Base-by-base conservation (phyloP, 2,113 vertebrate genomes). In the Globicephala melas region DNA sequence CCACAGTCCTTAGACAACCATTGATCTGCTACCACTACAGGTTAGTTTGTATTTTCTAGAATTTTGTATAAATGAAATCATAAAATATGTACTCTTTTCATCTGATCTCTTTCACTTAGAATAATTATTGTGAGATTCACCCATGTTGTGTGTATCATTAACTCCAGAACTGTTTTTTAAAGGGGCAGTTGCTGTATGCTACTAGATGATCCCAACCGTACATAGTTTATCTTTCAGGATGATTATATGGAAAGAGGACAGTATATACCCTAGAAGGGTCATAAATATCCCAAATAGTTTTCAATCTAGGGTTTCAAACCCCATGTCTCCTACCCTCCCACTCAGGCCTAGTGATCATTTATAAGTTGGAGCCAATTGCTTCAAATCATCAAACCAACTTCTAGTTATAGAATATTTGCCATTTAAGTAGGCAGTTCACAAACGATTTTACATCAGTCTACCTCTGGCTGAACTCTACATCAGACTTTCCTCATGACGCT, bases 341-440 rank as follows among this genome's bases (percentile, higher is more conserved):
- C 50, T 81, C 55, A 53, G 53, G 38, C 10, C 87, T 77, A 81
- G 26, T 50, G 28, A 81, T 81, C 33, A 71, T 63, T 55, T 84
- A 5, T 70, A 89, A 47, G 5, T 76, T 76, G 55, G 11, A 53
- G 50, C 31, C 79, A 96, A 71, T 6, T 86, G 58, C 13, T 73
- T 83, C n/a, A 88, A 97, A 93, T 55, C 31, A 86, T n/a, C 55
- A 93, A 67, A 91, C 23, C 41, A 85, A 94, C 13, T 55, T 80
- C 63, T 21, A 80, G 10, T 53, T 88, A 82, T 0, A 70, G 58
- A 63, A 89, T 77, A 85, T 95, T 70, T 58, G 84, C 63, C 77
- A 85, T 65, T 41, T 81, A 70, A 60, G 77, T 60, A 71, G n/a
- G 71, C 38, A 95, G 73, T 89, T 93, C 71, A 63, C 58, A 62